Evolutionary conservation across 2,113 vertebrate species (phyloP).

Genomic region (Antidorcas marsupialis): DNA sequence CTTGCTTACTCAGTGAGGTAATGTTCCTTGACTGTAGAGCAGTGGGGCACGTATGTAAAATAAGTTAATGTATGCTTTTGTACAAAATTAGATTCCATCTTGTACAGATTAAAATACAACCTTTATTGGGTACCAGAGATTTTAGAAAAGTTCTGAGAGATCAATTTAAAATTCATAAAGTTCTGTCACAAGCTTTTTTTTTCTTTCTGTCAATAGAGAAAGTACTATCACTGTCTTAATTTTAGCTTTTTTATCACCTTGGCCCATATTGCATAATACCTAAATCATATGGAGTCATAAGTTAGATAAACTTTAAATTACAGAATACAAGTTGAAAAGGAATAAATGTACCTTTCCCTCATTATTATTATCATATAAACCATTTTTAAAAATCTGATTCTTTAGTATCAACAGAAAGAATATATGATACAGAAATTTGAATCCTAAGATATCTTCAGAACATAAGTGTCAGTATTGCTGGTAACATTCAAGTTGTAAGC

Average conservation of each 20-base stretch:
- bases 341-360: not conserved
- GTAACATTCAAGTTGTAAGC: not conserved
- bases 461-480: not conserved
- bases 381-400: not conserved
- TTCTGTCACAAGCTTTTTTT: not conserved
- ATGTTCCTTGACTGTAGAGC: not conserved
- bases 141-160: not conserved
- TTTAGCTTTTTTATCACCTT: not conserved
- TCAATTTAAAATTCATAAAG: not conserved
- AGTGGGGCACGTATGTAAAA: not conserved
- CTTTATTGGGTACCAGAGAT: not conserved
- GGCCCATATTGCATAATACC: not conserved
- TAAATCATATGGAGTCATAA: not conserved
- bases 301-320: not conserved
- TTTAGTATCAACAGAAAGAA: not conserved
- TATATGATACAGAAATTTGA: not conserved
- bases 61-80: not conserved
- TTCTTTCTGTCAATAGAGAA: not conserved
- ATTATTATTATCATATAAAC: not conserved
- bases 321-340: not conserved
- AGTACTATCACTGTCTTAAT: not conserved
- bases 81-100: not conserved
- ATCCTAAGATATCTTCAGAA: not conserved
- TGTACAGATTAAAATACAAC: not conserved
- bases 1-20: not conserved